Conservation (phyloP, 2,113 vertebrate species). For the Malaclemys terrapin region DNA sequence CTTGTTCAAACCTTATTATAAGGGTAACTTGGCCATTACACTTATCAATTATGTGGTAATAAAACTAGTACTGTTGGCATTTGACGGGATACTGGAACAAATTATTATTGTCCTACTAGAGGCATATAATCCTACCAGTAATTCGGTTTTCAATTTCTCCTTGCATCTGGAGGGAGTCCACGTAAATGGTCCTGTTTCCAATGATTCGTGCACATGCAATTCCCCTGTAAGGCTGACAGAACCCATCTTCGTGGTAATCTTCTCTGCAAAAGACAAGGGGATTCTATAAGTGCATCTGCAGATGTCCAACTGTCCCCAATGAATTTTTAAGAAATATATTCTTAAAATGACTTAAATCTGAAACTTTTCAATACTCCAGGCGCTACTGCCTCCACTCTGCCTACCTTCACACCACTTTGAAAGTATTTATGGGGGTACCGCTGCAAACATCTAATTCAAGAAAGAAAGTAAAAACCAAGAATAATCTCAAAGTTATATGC, state of each 20-base stretch:
- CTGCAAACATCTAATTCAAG: background rate
- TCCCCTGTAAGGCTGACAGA: constrained; percentile 96
- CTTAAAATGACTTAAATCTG: background rate
- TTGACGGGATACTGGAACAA: accelerated
- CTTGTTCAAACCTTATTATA: background rate
- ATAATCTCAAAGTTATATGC: constrained; percentile 19
- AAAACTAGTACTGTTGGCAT: background rate
- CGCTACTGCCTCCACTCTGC: background rate
- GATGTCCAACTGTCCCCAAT: background rate
- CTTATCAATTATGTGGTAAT: background rate
- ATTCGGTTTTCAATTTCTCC: constrained; percentile 98
- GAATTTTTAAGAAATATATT: background rate
- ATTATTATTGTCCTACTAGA: accelerated
- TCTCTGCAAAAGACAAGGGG: constrained; percentile 74
- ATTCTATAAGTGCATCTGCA: constrained; percentile 17
- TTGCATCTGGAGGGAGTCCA: constrained; percentile 98
- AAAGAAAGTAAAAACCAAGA: constrained; percentile 1
- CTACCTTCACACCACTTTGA: background rate
- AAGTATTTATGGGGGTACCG: background rate
- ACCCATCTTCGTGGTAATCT: constrained; percentile 91
- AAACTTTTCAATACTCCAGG: background rate
- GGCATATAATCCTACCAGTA: constrained; percentile 84
- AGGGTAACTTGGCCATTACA: background rate
- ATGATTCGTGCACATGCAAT: constrained; percentile 98
- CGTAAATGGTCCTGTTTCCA: constrained; percentile 96